Evolutionary conservation across 2,797 vertebrate species (phyloP), one percentile per base, ranked within the genome.

Genomic region (Paratrypauchen microcephalus): DNA sequence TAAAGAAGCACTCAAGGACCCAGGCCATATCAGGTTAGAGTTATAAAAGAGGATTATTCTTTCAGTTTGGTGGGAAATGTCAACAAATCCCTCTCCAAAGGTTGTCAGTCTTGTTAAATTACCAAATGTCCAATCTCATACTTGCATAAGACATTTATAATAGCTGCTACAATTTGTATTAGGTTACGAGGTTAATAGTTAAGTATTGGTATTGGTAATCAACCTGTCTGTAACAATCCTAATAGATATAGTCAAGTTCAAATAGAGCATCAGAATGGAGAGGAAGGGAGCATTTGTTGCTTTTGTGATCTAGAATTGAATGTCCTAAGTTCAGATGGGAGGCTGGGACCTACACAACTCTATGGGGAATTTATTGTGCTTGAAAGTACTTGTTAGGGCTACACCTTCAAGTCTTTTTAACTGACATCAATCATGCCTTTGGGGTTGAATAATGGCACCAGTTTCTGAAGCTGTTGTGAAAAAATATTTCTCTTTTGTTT

Each of bases 1-100:
- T 88, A 85, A 87, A 89, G 70, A 83, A 79, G 81, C 83, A 83
- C 82, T 87, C 12, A 15, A 89, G 83, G 76, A 71, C 74, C 69
- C 26, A 39, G 79, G 79, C 81, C 74, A 74, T 82, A 87, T 84
- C 86, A 89, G 86, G 88, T 89, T 74, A 63, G 77, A 71, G 71
- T 83, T 81, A 75, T 76, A 80, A 78, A 82, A 77, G 75, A 65
- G 88, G 88, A 90, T 91, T 90, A 89, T 87, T 79, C 82, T 73
- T 83, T 84, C 75, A 85, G 83, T 86, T 76, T 81, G 64, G 64
- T 74, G 78, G 81, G 73, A 87, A 84, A 88, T 74, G 82, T 83
- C 79, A 75, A 82, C 77, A 83, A 85, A 83, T 84, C 74, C 71
- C 68, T 69, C 80, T 85, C 71, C 70, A 74, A 75, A 78, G 78